These are phyloP conservation scores for Hemichromis elongatus DNA, from an alignment of 2,113 vertebrate genomes.

Conservation along the genomic window DNA sequence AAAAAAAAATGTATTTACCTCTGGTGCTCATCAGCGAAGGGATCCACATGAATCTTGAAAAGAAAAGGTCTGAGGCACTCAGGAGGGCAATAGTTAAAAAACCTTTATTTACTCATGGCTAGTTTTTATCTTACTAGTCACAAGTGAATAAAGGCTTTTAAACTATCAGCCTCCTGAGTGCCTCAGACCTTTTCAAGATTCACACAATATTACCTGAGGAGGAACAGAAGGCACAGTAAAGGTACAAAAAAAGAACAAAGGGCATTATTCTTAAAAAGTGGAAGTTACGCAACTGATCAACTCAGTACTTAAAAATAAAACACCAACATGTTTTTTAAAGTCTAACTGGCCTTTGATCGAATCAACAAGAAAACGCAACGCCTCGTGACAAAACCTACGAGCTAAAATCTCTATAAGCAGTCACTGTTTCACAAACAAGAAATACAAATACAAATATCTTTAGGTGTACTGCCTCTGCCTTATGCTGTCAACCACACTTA, in stretches of 20 bases:
- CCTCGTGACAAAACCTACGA: neutral
- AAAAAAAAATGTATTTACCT: too few species aligned
- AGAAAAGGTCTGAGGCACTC: too few species aligned
- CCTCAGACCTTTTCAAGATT: too few species aligned
- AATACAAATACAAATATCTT: neutral
- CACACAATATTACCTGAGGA: too few species aligned
- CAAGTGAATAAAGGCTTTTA: too few species aligned
- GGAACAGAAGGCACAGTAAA: neutral
- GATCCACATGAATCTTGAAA: too few species aligned
- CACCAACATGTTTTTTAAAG: neutral
- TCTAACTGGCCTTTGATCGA: neutral
- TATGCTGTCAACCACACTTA: neutral
- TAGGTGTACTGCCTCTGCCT: neutral
- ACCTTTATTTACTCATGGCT: too few species aligned
- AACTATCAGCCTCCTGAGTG: too few species aligned
- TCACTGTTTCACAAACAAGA: neutral
- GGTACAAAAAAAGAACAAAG: neutral
- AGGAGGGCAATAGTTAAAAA: too few species aligned
- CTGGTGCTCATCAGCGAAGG: too few species aligned
- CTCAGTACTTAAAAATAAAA: neutral
- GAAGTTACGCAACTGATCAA: neutral
- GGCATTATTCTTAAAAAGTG: neutral
- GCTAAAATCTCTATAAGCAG: neutral
- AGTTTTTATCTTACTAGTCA: too few species aligned
- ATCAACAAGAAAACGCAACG: neutral